A percentile compares a stretch with the other conserved stretches of the same genome.
Conservation (phyloP, 2,888 invertebrate species). For the Tenthredo distinguenda region DNA sequence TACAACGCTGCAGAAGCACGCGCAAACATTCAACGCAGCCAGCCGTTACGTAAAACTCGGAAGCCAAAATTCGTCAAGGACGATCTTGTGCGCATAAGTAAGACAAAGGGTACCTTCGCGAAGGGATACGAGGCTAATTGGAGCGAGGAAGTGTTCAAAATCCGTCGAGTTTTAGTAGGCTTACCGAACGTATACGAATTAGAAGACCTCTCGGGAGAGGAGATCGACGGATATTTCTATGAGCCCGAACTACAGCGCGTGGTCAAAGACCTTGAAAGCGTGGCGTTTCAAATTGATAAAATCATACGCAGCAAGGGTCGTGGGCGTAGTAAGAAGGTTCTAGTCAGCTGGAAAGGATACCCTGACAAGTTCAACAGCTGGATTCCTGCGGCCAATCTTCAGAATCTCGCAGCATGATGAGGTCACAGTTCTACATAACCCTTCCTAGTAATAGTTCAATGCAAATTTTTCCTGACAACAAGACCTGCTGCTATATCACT, state of each 20-base stretch:
- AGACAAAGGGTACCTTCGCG: too few relatives aligned
- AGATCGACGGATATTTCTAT: conserved; percentile 62
- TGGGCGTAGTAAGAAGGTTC: conserved; percentile 53
- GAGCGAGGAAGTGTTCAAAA: conserved; percentile 64
- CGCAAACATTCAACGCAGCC: too few relatives aligned
- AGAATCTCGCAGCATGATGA: neutral
- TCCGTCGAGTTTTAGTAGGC: conserved; percentile 56
- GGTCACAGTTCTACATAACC: neutral
- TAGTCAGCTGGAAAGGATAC: conserved; percentile 65
- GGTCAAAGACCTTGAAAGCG: neutral
- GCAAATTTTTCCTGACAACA: too few relatives aligned
- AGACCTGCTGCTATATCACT: too few relatives aligned
- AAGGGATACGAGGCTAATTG: conserved; percentile 61
- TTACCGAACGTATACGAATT: conserved; percentile 62
- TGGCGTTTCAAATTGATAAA: conserved; percentile 59
- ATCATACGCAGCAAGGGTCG: conserved; percentile 56
- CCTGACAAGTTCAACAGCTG: conserved; percentile 63
- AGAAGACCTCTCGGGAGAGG: conserved; percentile 59
- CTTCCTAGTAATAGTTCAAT: too few relatives aligned
- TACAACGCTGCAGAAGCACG: too few relatives aligned
- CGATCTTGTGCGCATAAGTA: too few relatives aligned
- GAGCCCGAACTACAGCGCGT: conserved; percentile 60
- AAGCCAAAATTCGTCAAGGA: too few relatives aligned
- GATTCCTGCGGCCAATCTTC: neutral
- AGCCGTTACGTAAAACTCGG: too few relatives aligned